Evolutionary conservation across 2,113 vertebrate species (phyloP).

Genomic region (Spilogale gracilis): DNA sequence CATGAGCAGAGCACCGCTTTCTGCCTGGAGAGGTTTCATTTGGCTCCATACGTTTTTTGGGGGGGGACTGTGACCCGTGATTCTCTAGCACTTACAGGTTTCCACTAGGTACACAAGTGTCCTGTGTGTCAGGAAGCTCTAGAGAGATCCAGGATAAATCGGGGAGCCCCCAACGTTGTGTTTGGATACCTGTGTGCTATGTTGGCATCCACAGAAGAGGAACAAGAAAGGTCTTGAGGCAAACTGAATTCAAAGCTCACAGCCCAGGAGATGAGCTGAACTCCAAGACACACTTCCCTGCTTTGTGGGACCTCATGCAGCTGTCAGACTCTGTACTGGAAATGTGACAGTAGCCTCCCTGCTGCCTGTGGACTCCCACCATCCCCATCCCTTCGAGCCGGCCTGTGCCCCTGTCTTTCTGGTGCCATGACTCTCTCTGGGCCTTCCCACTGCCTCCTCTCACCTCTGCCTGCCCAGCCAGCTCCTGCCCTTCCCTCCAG

Average conservation of each 20-base stretch:
- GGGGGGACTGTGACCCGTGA: fast-evolving
- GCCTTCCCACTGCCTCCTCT: not conserved
- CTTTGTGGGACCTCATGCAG: not conserved
- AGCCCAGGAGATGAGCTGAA: not conserved
- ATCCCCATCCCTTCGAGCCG: not conserved
- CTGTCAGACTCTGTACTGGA: not conserved
- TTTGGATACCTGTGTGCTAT: not conserved
- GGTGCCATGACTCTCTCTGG: not conserved
- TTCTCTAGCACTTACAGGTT: not conserved
- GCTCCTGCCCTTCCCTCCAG: not conserved
- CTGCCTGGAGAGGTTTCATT: not conserved
- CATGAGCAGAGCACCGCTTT: not conserved
- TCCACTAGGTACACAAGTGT: not conserved
- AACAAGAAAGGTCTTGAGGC: not conserved
- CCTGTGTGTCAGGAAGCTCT: not conserved
- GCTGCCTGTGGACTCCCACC: not conserved
- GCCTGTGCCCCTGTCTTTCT: not conserved
- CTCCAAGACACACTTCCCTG: fast-evolving
- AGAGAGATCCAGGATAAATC: not conserved
- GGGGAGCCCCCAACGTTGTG: not conserved
- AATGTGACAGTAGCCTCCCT: no score
- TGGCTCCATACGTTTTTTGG: fast-evolving
- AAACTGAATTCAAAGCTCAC: not conserved
- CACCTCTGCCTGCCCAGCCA: fast-evolving
- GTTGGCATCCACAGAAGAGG: not conserved